Base-by-base conservation (phyloP, 2,113 vertebrate species). In the Cryptoleucopteryx plumbea region DNA sequence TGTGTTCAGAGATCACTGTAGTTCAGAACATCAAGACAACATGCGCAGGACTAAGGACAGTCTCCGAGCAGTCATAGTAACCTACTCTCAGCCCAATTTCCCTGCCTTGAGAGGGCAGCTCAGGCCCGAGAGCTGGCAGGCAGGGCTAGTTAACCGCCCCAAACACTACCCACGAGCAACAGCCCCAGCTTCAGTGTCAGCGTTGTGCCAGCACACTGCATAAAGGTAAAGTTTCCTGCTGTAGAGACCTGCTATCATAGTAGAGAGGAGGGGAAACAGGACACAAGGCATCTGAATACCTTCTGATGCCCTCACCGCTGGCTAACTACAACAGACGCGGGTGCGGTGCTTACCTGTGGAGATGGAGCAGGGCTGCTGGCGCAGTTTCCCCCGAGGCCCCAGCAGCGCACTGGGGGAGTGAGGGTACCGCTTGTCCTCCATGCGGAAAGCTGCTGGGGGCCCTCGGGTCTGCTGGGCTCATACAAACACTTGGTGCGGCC, bases 11-110 rank as follows among this genome's bases (percentile, higher is more conserved):
- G 58, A 11, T 21, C 4, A 9, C 23, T 15, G 32, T 27, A 43
- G 17, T 20, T 65, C 65, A 45, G 38, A 53, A 20, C 45, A 20
- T 27, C 12, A 16, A 43, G 78, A 36, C 16, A 72, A 13, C 2
- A 11, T 0, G 7, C 10, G 42, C 34, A 45, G 13, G 9, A 25
- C 48, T 21, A 34, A 5, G 18, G 13, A 5, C 0, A 0, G 45
- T 27, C 78, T 61, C 48, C 2, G 12, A 15, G 40, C 65, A 61
- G 66, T 8, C 25, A 11, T n/a, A 11, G 34, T 27, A 32, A 32
- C 58, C 29, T 45, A 5, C 27, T 40, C 58, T 13, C 25, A 48
- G 34, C 32, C 23, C 14, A 0, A 16, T 14, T 13, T 21, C 58
- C 34, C 19, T 21, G 1, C 50, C 62, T 5, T 2, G 21, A 38